These are phyloP conservation scores for Erebia aethiops DNA, from an alignment of 2,888 invertebrate species.

Conservation along the genomic window DNA sequence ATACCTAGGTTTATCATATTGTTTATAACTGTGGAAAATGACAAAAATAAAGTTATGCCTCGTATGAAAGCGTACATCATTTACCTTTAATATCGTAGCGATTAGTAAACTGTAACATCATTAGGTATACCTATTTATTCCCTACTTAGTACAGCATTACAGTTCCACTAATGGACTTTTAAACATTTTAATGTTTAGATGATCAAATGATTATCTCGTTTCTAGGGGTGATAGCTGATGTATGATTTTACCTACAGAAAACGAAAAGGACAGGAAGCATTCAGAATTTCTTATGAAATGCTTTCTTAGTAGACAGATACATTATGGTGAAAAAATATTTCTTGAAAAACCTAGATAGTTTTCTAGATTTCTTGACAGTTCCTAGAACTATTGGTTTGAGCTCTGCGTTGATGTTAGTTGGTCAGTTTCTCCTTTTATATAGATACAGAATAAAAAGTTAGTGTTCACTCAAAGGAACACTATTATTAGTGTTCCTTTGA, in stretches of 20 bases:
- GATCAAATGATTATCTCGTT: conserved; percentile 10
- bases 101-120: conserved; percentile 1
- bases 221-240: not conserved
- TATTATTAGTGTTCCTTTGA: too few relatives aligned
- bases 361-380: too few relatives aligned
- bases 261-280: not conserved
- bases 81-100: not conserved
- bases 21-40: not conserved
- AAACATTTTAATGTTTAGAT: conserved; percentile 1
- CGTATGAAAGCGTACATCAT: conserved; percentile 7
- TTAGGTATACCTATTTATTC: not conserved
- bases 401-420: not conserved
- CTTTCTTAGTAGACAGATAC: too few relatives aligned
- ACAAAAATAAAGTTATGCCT: not conserved
- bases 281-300: too few relatives aligned
- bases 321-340: too few relatives aligned
- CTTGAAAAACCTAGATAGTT: too few relatives aligned
- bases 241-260: not conserved
- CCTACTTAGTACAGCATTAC: not conserved
- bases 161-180: conserved; percentile 12
- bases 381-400: too few relatives aligned
- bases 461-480: too few relatives aligned
- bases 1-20: not conserved
- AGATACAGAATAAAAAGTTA: too few relatives aligned
- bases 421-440: too few relatives aligned